Evolutionary conservation across 23 tunicate species (phyloP).

Genomic region (Ciona savignyi): DNA sequence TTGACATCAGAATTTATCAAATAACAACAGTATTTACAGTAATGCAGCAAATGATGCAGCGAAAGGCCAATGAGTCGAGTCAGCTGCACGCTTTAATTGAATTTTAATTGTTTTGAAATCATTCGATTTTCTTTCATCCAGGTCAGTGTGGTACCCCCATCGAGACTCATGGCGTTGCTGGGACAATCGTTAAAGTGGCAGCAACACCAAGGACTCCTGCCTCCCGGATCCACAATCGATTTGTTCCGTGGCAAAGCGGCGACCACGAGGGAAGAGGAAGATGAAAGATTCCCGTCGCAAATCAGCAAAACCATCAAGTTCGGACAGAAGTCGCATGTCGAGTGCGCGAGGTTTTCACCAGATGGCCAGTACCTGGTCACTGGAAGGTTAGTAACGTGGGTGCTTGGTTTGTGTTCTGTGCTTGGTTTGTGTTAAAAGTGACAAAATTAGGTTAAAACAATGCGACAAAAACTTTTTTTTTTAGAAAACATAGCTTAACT

Average conservation of each 20-base stretch:
- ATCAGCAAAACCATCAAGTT: constrained; percentile 93
- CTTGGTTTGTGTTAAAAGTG: no score
- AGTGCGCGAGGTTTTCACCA: constrained; percentile 91
- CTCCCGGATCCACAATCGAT: constrained; percentile 94
- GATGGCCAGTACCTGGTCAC: constrained; percentile 96
- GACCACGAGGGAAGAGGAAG: constrained; percentile 73
- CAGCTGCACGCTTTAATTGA: not conserved
- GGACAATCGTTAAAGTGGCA: constrained; percentile 98
- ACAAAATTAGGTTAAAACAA: no score
- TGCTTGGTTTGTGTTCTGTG: no score
- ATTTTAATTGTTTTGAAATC: not conserved
- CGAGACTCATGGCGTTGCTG: constrained; percentile 87
- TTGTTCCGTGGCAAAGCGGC: constrained; percentile 97
- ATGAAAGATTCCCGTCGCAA: constrained; percentile 86
- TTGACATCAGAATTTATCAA: not conserved
- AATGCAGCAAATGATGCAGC: no score
- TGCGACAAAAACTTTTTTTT: no score
- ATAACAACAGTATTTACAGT: not conserved
- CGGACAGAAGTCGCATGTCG: constrained; percentile 88
- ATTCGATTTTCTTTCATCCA: constrained; percentile 3
- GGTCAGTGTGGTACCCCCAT: constrained; percentile 95
- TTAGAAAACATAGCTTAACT: no score
- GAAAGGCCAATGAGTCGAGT: not conserved
- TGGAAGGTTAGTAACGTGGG: no score
- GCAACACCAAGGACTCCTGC: constrained; percentile 91